A percentile compares a stretch with the other conserved stretches of the same genome.
Conservation (phyloP, 2,113 vertebrate species). For the Otocyon megalotis region DNA sequence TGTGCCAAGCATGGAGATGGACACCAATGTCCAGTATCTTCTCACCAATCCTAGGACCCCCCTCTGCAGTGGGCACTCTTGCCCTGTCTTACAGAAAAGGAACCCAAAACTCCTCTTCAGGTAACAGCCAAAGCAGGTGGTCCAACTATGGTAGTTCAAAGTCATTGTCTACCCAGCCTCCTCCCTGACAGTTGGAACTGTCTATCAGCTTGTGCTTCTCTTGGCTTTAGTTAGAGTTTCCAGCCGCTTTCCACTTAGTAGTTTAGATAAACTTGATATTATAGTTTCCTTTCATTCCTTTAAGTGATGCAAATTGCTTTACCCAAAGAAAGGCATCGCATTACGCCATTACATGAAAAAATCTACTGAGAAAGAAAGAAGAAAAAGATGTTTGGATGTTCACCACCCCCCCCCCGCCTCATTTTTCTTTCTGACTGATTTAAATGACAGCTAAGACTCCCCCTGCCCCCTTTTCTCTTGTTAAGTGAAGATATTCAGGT, state of each 20-base stretch:
- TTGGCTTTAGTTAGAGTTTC: neutral
- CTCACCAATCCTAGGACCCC: rapidly evolving
- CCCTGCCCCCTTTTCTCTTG: neutral
- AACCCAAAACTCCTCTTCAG: rapidly evolving
- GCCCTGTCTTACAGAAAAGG: neutral
- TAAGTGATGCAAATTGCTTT: conserved; percentile 77
- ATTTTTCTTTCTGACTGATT: conserved; percentile 36
- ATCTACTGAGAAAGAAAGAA: neutral
- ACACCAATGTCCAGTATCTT: rapidly evolving
- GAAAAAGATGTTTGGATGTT: conserved; percentile 58
- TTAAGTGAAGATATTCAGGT: conserved; percentile 1
- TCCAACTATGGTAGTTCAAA: neutral
- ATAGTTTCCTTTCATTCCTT: conserved; percentile 65
- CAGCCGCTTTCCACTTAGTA: conserved; percentile 45
- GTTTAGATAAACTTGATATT: conserved; percentile 62
- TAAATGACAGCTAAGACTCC: neutral
- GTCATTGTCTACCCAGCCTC: neutral
- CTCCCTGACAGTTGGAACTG: neutral
- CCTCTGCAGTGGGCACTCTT: rapidly evolving
- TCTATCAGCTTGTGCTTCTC: neutral
- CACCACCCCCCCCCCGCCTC: neutral
- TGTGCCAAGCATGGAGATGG: rapidly evolving
- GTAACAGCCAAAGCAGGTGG: neutral
- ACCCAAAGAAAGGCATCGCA: conserved; percentile 36
- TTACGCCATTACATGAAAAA: conserved; percentile 18